Evolutionary conservation across 1,140 invertebrate species (phyloP), one percentile per base, ranked within the genome.

Genomic region (Meloidogyne chitwoodi): DNA sequence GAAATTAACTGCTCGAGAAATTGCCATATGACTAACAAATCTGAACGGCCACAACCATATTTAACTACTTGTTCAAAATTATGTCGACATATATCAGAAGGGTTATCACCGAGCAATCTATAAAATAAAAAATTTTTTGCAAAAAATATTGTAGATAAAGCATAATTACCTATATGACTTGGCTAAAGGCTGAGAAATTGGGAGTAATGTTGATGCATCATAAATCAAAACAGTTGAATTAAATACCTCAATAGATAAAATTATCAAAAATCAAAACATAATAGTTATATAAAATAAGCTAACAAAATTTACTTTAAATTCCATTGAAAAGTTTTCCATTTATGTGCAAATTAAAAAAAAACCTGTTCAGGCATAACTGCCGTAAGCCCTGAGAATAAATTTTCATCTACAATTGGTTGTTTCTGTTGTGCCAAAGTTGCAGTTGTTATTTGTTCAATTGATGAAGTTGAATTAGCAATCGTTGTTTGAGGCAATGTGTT

Each of bases 11-110:
- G 76, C 27, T 77, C 76, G 2, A 77, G 74, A 29, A 77, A 62
- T 77, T 68, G 34, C 76, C 76, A 77, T n/a, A 78, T n/a, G 12
- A 38, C 38, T 61, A 77, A 19, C 11, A 77, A 69, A 77, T 77
- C 76, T 31, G 62, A 62, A 24, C 72, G 48, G 3, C 19, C 24
- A 11, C 61, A 66, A 8, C 34, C 41, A 24, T 41, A 68, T 31
- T 66, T 44, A 8, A 62, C n/a, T 26, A 68, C 76, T 48, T 76
- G 75, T 56, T 77, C 76, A 26, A 66, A 62, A 31, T 77, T 77
- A 38, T 77, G 74, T 24, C 76, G 71, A 77, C 76, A 77, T 27
- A 77, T 65, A 27, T 74, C 76, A 22, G 73, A 56, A 29, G 76
- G 38, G 14, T 44, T 69, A 26, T 34, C 70, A 34, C 76, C 76